Conservation (phyloP, 2,797 vertebrate species). For the Liasis olivaceus region DNA sequence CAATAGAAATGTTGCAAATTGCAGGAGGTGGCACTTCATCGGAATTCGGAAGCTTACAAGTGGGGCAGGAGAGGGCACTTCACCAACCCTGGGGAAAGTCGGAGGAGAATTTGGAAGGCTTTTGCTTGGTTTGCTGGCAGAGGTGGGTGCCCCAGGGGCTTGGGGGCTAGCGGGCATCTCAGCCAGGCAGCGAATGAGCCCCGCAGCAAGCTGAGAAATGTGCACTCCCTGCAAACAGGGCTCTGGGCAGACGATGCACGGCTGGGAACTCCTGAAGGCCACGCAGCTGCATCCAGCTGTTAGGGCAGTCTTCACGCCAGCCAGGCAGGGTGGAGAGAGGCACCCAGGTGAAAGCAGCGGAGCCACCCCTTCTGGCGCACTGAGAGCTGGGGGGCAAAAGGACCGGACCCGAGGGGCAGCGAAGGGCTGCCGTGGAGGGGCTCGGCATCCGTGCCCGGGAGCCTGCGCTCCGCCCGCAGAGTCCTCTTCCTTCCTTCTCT, state of each 20-base stretch:
- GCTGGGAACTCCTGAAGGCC: neutral
- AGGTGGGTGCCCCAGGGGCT: neutral
- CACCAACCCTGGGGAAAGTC: neutral
- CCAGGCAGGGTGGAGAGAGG: neutral
- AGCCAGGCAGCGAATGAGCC: neutral
- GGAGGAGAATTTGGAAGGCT: neutral
- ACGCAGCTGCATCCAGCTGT: neutral
- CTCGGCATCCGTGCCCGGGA: too few species aligned
- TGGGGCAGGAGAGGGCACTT: neutral
- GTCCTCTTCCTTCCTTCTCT: too few species aligned
- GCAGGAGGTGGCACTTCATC: neutral
- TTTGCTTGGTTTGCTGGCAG: neutral
- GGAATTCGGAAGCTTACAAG: neutral
- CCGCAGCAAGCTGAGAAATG: neutral
- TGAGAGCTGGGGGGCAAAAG: neutral
- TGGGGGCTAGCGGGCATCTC: neutral
- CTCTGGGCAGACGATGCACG: neutral
- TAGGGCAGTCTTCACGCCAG: neutral
- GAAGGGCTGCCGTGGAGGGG: neutral
- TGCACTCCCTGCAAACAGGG: neutral
- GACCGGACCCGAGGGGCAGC: neutral
- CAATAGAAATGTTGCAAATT: neutral
- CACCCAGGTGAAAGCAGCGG: neutral
- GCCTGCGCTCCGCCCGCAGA: too few species aligned
- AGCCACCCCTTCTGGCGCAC: neutral